Evolutionary conservation across 2,888 invertebrate species (phyloP), one percentile per base, ranked within the genome.

Genomic region (Asteroscopus sphinx): DNA sequence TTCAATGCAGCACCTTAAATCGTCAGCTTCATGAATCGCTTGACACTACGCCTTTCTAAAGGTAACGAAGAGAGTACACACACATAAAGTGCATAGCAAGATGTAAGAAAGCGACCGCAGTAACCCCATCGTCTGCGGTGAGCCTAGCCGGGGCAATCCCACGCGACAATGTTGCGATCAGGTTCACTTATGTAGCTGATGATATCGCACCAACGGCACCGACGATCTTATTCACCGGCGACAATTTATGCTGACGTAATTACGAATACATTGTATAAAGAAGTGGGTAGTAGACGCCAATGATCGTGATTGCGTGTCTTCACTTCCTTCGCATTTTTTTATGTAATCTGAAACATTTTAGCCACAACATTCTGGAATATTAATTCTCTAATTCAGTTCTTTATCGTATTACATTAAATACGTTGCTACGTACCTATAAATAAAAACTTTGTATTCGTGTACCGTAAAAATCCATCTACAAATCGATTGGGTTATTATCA

Each of bases 21-120:
- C n/a, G n/a, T n/a, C n/a, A n/a, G n/a, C n/a, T n/a, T n/a, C n/a
- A n/a, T n/a, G 11, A 37, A 39, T 44, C 37, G 13, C 26, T 16
- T 41, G 36, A 16, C 36, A 44, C 13, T 16, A 51, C 57, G 39
- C 39, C 47, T 64, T 70, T 70, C 70, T 40, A 69, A 21, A 69
- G 44, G 12, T 70, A 57, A 44, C 57, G 65, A 71, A 70, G 71
- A 66, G 71, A 52, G 71, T 62, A 16, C 44, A 42, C 56, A 57
- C 53, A 41, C 52, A 59, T 57, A 41, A 48, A 42, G 37, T 36
- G 51, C 62, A 71, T 58, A 54, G 52, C 55, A 60, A 55, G 37
- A 55, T 51, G 35, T 55, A 69, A 60, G 76, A 77, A 74, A 74
- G 69, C 65, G 59, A 77, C 72, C 78, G 40, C 77, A 71, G 78